Evolutionary conservation across 1,140 invertebrate genomes (phyloP), one percentile per base, ranked within the genome.

Genomic region (Trissolcus basalis): DNA sequence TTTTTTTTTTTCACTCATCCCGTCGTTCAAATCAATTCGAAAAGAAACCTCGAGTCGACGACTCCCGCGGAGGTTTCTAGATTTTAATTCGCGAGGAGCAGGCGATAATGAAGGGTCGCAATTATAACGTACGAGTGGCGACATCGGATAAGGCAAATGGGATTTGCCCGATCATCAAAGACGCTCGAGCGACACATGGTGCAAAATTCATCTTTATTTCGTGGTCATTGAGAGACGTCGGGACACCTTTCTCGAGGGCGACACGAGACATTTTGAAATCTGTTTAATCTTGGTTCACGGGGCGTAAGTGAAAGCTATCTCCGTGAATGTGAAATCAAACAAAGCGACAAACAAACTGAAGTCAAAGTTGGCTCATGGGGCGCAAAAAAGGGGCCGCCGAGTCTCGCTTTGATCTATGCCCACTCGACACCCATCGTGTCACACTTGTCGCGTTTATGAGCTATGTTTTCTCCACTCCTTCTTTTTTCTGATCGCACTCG

Each of bases 291-390:
- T 82, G 82, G 84, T 82, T 69, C 78, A 80, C 78, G 77, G 70
- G 78, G 81, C 78, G 82, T 87, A 87, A 88, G 82, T 88, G 83
- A 88, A 88, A 86, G 87, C 85, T 87, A 88, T 88, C 85, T 87
- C 80, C 79, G 76, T 86, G 84, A 87, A 86, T 88, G 80, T 61
- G 68, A 84, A 87, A 87, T 86, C 86, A 87, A 88, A 88, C 85
- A 87, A 88, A 88, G 85, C 82, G 83, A 87, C 85, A 86, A 88
- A 87, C 83, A 87, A 85, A 85, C 81, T 74, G 61, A 78, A 83
- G 80, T 83, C 81, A 81, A 82, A 85, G 84, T 84, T 81, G 79
- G 74, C 77, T 81, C 75, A 77, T 44, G 58, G 77, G 78, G 49
- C 60, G 77, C n/a, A 67, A 70, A 69, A 79, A 77, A 77, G 76